Evolutionary conservation across 2,888 invertebrate genomes (phyloP).

Genomic region (Eupithecia exiguata): DNA sequence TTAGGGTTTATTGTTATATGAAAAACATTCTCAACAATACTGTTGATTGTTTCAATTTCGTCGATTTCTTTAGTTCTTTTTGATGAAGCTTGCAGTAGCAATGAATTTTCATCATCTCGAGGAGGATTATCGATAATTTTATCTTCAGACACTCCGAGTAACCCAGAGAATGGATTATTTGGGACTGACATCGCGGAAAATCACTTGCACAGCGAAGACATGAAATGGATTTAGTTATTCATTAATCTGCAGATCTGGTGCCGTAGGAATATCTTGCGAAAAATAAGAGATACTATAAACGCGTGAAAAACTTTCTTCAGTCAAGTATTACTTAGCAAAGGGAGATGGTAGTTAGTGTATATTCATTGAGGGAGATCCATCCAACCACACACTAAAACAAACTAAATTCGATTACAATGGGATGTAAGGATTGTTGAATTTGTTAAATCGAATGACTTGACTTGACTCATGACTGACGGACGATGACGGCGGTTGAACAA

Average conservation of each 20-base stretch:
- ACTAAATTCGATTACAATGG: background rate
- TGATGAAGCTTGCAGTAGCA: conserved; percentile 51
- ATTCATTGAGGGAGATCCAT: too few species aligned
- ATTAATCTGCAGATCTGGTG: background rate
- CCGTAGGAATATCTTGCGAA: background rate
- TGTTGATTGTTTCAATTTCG: conserved; percentile 72
- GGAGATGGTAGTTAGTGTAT: too few species aligned
- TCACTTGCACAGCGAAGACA: conserved; percentile 30
- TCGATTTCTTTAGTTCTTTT: conserved; percentile 58
- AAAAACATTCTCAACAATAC: conserved; percentile 88
- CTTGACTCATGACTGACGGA: background rate
- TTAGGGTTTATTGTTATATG: conserved; percentile 86
- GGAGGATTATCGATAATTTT: conserved; percentile 53
- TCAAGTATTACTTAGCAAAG: background rate
- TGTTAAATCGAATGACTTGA: background rate
- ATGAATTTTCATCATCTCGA: conserved; percentile 51
- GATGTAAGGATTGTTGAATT: background rate
- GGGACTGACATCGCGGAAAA: conserved; percentile 67
- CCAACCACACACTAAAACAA: background rate
- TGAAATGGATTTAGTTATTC: conserved; percentile 13
- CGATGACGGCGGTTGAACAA: background rate
- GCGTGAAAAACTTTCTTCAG: background rate
- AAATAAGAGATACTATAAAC: background rate
- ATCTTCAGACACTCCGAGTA: conserved; percentile 66
- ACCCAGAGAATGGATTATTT: conserved; percentile 76